Percentiles rank a stretch among this genome's conserved stretches.
Conservation (phyloP, 35 echinoderm and acorn worm species). For the Ophioderma brevispina region DNA sequence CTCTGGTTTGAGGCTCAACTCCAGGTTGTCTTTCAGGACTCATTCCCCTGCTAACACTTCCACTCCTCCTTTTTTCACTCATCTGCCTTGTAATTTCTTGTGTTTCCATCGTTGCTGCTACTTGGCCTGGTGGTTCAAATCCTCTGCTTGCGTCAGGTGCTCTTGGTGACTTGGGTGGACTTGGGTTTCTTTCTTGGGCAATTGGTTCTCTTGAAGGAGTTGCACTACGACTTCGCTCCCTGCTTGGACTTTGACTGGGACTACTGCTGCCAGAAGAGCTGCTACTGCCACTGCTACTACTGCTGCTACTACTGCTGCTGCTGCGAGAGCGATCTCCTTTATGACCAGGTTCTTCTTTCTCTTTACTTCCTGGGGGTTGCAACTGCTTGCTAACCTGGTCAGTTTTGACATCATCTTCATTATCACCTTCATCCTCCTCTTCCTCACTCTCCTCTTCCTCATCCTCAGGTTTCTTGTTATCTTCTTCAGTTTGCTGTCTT, state of each 20-base stretch:
- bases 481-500: background rate
- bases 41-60: too few relatives aligned
- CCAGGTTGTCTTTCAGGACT: too few relatives aligned
- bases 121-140: too few relatives aligned
- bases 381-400: background rate
- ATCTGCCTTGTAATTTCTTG: too few relatives aligned
- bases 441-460: background rate
- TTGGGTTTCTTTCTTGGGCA: too few relatives aligned
- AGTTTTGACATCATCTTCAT: background rate
- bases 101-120: too few relatives aligned
- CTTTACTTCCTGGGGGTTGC: background rate
- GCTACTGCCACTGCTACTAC: background rate
- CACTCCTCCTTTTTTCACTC: too few relatives aligned
- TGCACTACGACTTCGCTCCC: background rate
- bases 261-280: background rate
- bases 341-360: background rate
- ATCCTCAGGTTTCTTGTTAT: background rate
- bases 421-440: background rate
- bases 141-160: too few relatives aligned
- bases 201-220: too few relatives aligned
- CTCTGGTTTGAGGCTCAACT: too few relatives aligned
- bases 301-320: constrained; percentile 1
- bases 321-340: background rate
- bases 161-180: too few relatives aligned
- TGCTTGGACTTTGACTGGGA: too few relatives aligned